Percentiles rank a stretch among this genome's conserved stretches.
These are phyloP conservation scores for Zophobas morio DNA, from an alignment of 1,140 invertebrate species.

Conservation along the genomic window DNA sequence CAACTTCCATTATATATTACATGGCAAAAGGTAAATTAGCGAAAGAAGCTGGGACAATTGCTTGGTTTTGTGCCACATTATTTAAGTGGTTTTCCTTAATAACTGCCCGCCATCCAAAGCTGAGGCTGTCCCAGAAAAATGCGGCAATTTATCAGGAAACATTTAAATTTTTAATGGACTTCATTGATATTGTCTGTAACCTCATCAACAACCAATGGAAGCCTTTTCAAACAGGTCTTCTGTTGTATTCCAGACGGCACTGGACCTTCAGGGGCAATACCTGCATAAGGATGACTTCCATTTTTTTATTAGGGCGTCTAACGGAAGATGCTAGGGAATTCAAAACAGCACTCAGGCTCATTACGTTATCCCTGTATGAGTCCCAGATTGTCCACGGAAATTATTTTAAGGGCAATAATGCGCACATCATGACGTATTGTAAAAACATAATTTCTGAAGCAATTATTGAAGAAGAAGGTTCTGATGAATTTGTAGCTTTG, in stretches of 20 bases:
- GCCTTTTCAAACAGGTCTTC: constrained; percentile 13
- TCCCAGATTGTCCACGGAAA: constrained; percentile 14
- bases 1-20: background rate
- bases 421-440: background rate
- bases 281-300: background rate
- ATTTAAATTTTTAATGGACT: constrained; percentile 4
- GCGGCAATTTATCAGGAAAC: constrained; percentile 1
- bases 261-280: constrained; percentile 8
- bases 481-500: background rate
- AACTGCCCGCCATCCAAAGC: constrained; percentile 15
- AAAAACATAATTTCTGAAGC: background rate
- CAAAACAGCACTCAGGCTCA: constrained; percentile 22
- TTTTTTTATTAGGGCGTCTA: constrained; percentile 16
- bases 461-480: background rate
- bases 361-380: constrained; percentile 10
- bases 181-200: constrained; percentile 13
- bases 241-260: constrained; percentile 2
- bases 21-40: constrained; percentile 2
- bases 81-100: constrained; percentile 16
- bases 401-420: constrained; percentile 12
- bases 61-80: constrained; percentile 8
- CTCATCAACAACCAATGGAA: constrained; percentile 17
- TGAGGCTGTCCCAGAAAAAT: constrained; percentile 5
- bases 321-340: constrained; percentile 16
- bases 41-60: constrained; percentile 16